These are phyloP conservation scores for Drosophila demipolita DNA, from an alignment of 2,888 invertebrate genomes.

Conservation along the genomic window DNA sequence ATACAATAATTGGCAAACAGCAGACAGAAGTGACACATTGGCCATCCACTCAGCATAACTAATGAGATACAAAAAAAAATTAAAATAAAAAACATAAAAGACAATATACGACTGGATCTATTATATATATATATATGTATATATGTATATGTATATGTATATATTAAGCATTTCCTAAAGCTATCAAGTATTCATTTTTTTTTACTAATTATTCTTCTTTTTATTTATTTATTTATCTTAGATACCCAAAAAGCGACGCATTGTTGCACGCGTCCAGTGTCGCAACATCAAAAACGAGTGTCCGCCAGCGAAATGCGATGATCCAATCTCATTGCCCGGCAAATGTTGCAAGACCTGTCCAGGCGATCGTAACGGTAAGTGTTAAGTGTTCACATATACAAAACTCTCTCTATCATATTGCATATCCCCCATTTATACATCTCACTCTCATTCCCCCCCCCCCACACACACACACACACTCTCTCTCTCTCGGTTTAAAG, in stretches of 20 bases:
- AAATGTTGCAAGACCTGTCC: slow-evolving; percentile 97
- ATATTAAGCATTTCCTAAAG: not conserved
- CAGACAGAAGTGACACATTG: slow-evolving; percentile 68
- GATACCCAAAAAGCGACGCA: slow-evolving; percentile 94
- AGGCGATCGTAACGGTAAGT: slow-evolving; percentile 91
- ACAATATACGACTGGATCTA: not conserved
- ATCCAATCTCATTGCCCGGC: slow-evolving; percentile 93
- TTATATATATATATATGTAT: not conserved
- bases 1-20: slow-evolving; percentile 59
- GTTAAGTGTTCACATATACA: not conserved
- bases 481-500: not conserved
- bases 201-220: not conserved
- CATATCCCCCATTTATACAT: not conserved
- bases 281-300: slow-evolving; percentile 96
- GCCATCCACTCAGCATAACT: slow-evolving; percentile 63
- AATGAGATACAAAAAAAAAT: slow-evolving; percentile 39
- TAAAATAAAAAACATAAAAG: not conserved
- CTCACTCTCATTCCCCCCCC: not conserved
- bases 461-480: not conserved
- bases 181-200: not conserved
- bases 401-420: not conserved
- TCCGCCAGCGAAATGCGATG: slow-evolving; percentile 93
- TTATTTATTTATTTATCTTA: slow-evolving; percentile 84
- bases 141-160: not conserved
- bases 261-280: slow-evolving; percentile 95